Evolutionary conservation across 2,888 invertebrate genomes (phyloP).

Genomic region (Cristatella mucedo): DNA sequence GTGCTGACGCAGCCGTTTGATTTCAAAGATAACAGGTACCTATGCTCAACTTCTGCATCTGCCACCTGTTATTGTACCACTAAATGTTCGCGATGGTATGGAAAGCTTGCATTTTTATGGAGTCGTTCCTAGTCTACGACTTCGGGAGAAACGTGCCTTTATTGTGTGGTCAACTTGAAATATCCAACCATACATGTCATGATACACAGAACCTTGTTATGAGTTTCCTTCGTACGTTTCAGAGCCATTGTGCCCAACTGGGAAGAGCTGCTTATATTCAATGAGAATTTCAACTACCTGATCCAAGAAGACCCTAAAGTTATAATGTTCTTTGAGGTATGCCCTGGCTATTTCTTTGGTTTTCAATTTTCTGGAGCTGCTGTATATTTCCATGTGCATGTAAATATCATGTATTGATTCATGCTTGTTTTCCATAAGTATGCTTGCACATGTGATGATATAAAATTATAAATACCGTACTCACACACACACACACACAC

Average conservation of each 20-base stretch:
- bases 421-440: too few relatives aligned
- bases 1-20: conserved; percentile 48
- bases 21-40: conserved; percentile 45
- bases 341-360: conserved; percentile 7
- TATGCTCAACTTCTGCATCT: too few relatives aligned
- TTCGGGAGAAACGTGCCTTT: too few relatives aligned
- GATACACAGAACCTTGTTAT: too few relatives aligned
- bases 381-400: neutral
- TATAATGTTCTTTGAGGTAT: conserved; percentile 44
- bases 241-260: conserved; percentile 44
- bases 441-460: too few relatives aligned
- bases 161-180: too few relatives aligned
- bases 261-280: conserved; percentile 52
- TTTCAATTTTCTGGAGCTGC: neutral
- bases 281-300: conserved; percentile 44
- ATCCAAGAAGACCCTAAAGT: conserved; percentile 34
- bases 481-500: too few relatives aligned
- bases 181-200: too few relatives aligned
- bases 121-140: too few relatives aligned
- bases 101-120: neutral
- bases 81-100: too few relatives aligned
- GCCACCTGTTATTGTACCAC: too few relatives aligned
- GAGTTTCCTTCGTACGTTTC: conserved; percentile 12
- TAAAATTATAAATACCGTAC: too few relatives aligned
- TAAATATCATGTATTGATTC: neutral